Percentiles rank a stretch among this genome's conserved stretches.
phyloP scores from a whole-genome alignment of 2,113 vertebrate species.

The Menura novaehollandiae region DNA sequence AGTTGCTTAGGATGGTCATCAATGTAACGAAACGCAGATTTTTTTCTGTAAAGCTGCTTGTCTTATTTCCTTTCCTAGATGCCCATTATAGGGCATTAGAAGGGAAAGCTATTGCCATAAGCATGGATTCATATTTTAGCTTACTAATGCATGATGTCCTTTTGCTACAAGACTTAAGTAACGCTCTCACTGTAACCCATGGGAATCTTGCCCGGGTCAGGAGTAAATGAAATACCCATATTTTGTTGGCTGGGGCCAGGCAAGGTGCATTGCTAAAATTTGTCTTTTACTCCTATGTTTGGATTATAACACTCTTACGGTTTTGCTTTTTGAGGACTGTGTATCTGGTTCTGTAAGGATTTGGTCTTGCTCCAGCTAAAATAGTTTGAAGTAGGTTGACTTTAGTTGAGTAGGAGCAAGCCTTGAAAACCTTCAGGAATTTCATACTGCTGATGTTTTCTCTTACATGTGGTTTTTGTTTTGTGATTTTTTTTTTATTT shows the following conservation, averaged over 20 bases:
- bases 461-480: background rate
- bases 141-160: constrained; percentile 30
- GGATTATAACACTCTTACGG: background rate
- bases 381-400: background rate
- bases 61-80: background rate
- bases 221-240: background rate
- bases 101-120: background rate
- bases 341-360: background rate
- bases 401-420: background rate
- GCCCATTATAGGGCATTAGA: constrained; percentile 11
- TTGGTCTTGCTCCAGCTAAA: background rate
- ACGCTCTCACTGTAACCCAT: background rate
- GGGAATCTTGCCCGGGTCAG: background rate
- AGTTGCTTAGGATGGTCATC: constrained; percentile 21
- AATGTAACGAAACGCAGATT: background rate
- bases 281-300: background rate
- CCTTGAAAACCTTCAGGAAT: constrained; percentile 35
- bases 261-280: background rate
- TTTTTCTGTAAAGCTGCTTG: constrained; percentile 17
- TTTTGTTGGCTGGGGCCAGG: background rate
- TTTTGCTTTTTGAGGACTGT: constrained; percentile 35
- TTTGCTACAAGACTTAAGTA: background rate
- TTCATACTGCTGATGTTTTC: constrained; percentile 33
- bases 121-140: constrained; percentile 16
- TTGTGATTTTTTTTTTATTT: background rate